Conservation (phyloP, 2,888 invertebrate genomes). For the Lingula anatina region DNA sequence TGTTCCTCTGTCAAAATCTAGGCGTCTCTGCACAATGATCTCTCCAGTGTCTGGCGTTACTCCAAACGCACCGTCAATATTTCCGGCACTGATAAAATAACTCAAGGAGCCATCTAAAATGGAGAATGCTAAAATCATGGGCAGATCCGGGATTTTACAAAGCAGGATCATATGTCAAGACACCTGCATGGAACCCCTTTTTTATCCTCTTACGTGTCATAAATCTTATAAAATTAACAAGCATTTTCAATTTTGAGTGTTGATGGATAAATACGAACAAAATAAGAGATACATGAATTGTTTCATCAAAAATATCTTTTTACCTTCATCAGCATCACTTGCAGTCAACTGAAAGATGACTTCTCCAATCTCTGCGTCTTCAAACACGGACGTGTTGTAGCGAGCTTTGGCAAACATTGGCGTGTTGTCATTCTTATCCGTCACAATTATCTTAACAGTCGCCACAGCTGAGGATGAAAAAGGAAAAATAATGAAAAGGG, state of each 20-base stretch:
- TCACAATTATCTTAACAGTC: slow-evolving; percentile 94
- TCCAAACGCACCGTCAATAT: slow-evolving; percentile 95
- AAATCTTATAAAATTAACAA: no score
- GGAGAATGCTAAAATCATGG: no score
- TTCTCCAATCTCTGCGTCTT: slow-evolving; percentile 87
- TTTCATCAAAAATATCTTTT: no score
- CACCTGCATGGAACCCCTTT: no score
- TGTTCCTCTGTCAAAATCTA: slow-evolving; percentile 94
- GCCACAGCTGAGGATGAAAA: no score
- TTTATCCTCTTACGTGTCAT: no score
- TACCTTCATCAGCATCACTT: slow-evolving; percentile 93
- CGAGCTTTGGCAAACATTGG: slow-evolving; percentile 89
- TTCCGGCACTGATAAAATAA: slow-evolving; percentile 99
- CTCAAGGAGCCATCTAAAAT: slow-evolving; percentile 87
- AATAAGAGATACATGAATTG: no score
- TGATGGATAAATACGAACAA: no score
- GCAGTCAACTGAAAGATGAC: slow-evolving; percentile 90
- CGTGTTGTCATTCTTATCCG: slow-evolving; percentile 99
- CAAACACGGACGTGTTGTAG: slow-evolving; percentile 45
- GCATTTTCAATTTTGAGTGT: no score
- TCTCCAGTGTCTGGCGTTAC: slow-evolving; percentile 98
- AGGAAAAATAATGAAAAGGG: no score
- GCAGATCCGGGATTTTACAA: no score
- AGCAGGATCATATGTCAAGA: no score
- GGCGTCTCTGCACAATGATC: slow-evolving; percentile 93